Base-by-base conservation (phyloP, 2,888 invertebrate genomes). In the Shargacucullia verbasci region DNA sequence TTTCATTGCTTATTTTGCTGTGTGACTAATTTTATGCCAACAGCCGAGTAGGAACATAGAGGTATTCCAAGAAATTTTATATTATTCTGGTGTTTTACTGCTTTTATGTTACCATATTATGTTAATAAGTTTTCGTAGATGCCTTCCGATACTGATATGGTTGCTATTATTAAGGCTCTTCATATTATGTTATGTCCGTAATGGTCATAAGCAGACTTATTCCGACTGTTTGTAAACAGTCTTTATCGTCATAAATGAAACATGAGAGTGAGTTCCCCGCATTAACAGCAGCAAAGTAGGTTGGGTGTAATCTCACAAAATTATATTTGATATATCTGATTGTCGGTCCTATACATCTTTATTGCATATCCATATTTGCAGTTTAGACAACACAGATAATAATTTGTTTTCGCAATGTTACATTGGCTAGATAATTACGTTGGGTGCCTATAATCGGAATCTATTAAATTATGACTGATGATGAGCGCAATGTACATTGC, bases 1-100 rank as follows among this genome's bases (percentile, higher is more conserved):
- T 91, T 76, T 86, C 86, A 89, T 91, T 89, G 88, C 89, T 91
- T 88, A 90, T 90, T 91, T 91, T 90, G 89, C 80, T 70, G 81
- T 73, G 81, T 83, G 88, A 91, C 91, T 91, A 91, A 91, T 91
- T 91, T 90, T 88, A 90, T 87, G 82, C 87, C 81, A 81, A 83
- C 83, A 81, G 78, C 70, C 73, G 72, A 76, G 71, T 76, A 75
- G 80, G 72, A 79, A 59, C 47, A 43, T 59, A 67, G n/a, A n/a
- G 80, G 78, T 74, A 80, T 91, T 89, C 87, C 60, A 67, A 83
- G 89, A 88, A 77, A 75, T 73, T 72, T 55, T 73, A 65, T 70
- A 68, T 64, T 66, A 68, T 70, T 69, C 44, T 49, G 57, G 53
- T 66, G 74, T 73, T 75, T 75, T 76, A 74, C 67, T 70, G 55